phyloP scores from a whole-genome alignment of 2,113 vertebrate species.

The Phoenicopterus ruber region DNA sequence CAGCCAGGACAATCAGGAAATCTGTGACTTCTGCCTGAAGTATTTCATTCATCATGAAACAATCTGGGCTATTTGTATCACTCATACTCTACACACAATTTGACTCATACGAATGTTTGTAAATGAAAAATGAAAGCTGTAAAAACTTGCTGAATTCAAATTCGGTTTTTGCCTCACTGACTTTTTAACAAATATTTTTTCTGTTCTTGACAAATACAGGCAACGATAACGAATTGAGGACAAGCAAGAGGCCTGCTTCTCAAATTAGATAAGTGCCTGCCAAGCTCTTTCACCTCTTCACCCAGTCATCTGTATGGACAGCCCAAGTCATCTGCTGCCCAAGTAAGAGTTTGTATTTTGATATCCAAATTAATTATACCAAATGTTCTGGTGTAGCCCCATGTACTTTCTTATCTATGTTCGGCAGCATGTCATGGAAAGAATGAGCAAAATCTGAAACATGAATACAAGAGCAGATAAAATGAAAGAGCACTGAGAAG shows the following conservation, averaged over 20 bases:
- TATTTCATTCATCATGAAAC: neutral
- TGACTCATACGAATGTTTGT: neutral
- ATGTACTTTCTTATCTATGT: neutral
- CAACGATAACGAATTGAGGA: neutral
- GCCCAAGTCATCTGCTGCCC: neutral
- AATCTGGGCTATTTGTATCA: neutral
- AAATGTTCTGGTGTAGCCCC: neutral
- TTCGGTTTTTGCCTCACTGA: neutral
- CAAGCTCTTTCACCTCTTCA: neutral
- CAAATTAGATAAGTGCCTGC: neutral
- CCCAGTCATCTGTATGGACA: neutral
- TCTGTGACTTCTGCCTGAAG: neutral
- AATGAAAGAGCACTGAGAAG: neutral
- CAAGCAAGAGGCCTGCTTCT: neutral
- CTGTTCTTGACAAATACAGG: neutral
- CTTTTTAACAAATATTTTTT: neutral
- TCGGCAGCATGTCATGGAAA: neutral
- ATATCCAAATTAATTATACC: slow-evolving; percentile 32
- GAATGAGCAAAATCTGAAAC: slow-evolving; percentile 20
- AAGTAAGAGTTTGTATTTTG: neutral
- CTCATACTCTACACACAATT: neutral
- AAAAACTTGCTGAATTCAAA: neutral
- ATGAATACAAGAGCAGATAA: neutral
- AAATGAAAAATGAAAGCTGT: neutral
- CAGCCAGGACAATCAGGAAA: neutral